phyloP scores from a whole-genome alignment of 1,140 invertebrate species.

The Caenorhabditis brenneri region DNA sequence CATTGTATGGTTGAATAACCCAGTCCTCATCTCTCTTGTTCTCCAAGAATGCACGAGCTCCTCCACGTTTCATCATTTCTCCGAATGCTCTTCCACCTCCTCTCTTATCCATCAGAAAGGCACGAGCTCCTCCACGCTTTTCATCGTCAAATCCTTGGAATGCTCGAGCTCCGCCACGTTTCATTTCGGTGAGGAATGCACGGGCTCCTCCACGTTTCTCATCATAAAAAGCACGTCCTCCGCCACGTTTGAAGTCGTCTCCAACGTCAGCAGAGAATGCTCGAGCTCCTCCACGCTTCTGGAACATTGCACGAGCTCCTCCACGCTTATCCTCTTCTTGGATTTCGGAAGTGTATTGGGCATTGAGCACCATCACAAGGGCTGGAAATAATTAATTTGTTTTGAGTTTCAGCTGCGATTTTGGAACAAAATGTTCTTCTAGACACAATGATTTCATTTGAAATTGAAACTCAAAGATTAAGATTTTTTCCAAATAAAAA shows the following conservation, averaged over 20 bases:
- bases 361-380: slow-evolving; percentile 28
- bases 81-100: slow-evolving; percentile 40
- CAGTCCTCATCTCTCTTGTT: slow-evolving; percentile 30
- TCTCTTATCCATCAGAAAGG: slow-evolving; percentile 37
- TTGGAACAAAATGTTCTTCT: neutral
- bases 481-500: neutral
- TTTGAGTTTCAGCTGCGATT: neutral
- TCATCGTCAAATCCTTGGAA: slow-evolving; percentile 36
- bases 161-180: slow-evolving; percentile 41
- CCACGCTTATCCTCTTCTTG: slow-evolving; percentile 40
- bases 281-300: slow-evolving; percentile 46
- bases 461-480: neutral
- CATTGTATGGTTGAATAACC: slow-evolving; percentile 10
- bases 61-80: slow-evolving; percentile 36
- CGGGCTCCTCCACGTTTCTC: slow-evolving; percentile 19
- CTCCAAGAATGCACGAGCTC: slow-evolving; percentile 30
- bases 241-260: slow-evolving; percentile 33
- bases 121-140: slow-evolving; percentile 45
- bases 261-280: slow-evolving; percentile 31
- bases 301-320: slow-evolving; percentile 42
- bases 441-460: neutral
- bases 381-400: neutral
- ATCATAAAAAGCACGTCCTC: slow-evolving; percentile 35
- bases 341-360: slow-evolving; percentile 24
- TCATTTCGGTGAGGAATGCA: slow-evolving; percentile 9